These are phyloP conservation scores for Smithornis capensis DNA, from an alignment of 2,113 vertebrate species.

Conservation along the genomic window DNA sequence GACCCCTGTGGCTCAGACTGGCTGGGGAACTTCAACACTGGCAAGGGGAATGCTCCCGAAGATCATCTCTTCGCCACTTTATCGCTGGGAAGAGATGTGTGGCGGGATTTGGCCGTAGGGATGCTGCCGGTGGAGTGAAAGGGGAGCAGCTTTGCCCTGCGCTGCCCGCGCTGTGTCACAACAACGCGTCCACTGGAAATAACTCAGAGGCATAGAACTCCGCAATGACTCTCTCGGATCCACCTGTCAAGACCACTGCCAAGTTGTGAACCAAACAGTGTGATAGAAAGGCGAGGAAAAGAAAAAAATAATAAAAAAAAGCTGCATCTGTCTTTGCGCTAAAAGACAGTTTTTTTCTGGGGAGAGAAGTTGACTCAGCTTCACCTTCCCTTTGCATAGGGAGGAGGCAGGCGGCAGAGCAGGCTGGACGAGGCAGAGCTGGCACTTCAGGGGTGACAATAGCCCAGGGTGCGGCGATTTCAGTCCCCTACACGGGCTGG, in stretches of 20 bases:
- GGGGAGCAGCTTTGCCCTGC: not conserved
- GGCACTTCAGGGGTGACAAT: not conserved
- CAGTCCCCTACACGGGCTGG: not conserved
- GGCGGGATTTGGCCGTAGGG: rapidly evolving
- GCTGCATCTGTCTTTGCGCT: not conserved
- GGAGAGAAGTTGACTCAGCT: not conserved
- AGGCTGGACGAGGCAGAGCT: not conserved
- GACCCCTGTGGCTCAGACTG: not conserved
- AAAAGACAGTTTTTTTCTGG: not conserved
- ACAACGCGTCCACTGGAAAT: not conserved
- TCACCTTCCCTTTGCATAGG: not conserved
- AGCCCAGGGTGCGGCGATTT: not conserved
- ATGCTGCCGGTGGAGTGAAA: not conserved
- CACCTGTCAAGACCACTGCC: not conserved
- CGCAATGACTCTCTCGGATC: not conserved
- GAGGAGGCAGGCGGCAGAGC: not conserved
- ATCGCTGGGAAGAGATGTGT: not conserved
- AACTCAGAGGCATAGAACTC: not conserved
- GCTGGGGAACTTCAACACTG: not conserved
- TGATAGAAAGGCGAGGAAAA: not conserved
- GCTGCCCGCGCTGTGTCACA: not conserved
- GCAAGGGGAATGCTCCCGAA: not conserved
- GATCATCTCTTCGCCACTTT: not conserved
- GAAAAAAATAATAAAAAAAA: not conserved
- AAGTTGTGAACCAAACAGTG: not conserved